Evolutionary conservation across 2,113 vertebrate species (phyloP), one percentile per base, ranked within the genome.

Genomic region (Lontra canadensis): DNA sequence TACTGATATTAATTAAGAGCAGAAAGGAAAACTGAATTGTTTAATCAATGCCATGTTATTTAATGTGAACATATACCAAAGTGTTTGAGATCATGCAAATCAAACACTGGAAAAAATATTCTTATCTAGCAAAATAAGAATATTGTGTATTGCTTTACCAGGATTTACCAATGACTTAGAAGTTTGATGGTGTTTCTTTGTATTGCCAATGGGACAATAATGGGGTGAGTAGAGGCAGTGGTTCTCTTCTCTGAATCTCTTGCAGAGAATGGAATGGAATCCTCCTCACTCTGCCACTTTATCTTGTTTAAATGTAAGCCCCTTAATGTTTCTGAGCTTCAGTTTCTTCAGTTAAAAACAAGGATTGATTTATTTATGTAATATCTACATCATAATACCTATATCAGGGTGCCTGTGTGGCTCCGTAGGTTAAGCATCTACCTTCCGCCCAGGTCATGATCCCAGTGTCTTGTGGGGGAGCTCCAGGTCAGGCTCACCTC

Each of bases 51-150:
- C 92, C 57, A 26, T 17, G 44, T 95, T 91, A 95, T 84, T 97
- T 85, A 76, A 81, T 96, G 26, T 93, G 57, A 90, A 88, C 83
- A 79, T 65, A 93, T 96, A 88, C 78, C 42, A 94, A 95, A 86
- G 14, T 52, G 14, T 94, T 89, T 63, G 90, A 88, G 39, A 90
- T 67, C 18, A 84, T 81, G 25, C 20, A 63, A 83, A 83, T 1
- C 3, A 95, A 78, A 88, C 34, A 74, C 18, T 84, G 11, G 52
- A 15, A 82, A 63, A 95, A 73, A 42, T 1, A 76, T 31, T 71
- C 8, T 89, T 63, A 25, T 85, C 26, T 78, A 76, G 29, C n/a
- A 88, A 95, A 95, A 44, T 81, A 49, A 91, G 36, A 95, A 71
- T 42, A 49, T 12, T 86, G 7, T 36, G 73, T 12, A 57, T 26